Conservation (phyloP, 2,113 vertebrate species). For the Anser brachyrhynchus region DNA sequence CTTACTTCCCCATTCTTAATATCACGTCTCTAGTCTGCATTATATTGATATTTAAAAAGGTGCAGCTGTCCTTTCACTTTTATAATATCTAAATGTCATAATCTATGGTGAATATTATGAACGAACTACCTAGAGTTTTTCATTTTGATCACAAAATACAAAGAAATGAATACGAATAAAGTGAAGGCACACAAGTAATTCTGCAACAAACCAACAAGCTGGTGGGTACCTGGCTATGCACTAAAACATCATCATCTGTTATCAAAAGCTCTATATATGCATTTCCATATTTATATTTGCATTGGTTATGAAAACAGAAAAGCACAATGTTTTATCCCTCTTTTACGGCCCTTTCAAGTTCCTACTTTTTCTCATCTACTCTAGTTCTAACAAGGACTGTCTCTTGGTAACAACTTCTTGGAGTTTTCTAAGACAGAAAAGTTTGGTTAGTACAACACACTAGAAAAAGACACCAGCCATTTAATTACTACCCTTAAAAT, state of each 20-base stretch:
- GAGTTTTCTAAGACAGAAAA: background rate
- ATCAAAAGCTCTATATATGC: background rate
- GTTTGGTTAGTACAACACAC: background rate
- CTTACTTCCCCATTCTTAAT: background rate
- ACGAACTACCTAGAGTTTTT: background rate
- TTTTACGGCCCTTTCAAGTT: background rate
- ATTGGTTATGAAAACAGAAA: conserved; percentile 28
- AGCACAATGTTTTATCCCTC: background rate
- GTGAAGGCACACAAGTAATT: background rate
- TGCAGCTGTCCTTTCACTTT: conserved; percentile 12
- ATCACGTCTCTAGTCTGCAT: background rate
- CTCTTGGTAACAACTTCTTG: background rate
- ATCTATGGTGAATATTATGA: conserved; percentile 15
- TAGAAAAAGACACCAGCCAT: background rate
- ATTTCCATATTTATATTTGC: conserved; percentile 14
- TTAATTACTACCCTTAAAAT: background rate
- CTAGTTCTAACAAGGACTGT: background rate
- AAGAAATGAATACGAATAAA: background rate
- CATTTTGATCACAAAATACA: background rate
- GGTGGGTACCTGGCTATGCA: background rate
- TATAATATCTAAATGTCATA: conserved; percentile 24
- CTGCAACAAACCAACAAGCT: background rate
- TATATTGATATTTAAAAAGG: conserved; percentile 29
- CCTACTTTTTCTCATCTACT: conserved; percentile 36
- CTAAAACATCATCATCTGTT: background rate